Percentiles rank a stretch among this genome's conserved stretches.
phyloP scores from a whole-genome alignment of 2,888 invertebrate genomes.

The Cremastinae sp. region DNA sequence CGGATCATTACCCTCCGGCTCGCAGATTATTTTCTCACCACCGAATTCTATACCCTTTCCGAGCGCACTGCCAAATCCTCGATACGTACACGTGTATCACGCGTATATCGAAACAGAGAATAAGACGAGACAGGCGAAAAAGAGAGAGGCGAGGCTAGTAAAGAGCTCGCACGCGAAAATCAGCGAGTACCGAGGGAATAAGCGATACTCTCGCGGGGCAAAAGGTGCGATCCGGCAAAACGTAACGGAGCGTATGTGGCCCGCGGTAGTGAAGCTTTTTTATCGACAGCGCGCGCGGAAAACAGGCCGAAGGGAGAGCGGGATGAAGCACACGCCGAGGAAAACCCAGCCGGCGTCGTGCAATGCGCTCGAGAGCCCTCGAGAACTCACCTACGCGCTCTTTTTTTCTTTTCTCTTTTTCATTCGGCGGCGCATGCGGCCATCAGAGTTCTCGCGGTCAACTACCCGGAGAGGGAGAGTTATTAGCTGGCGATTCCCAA shows the following conservation, averaged over 20 bases:
- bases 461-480: conserved; percentile 53
- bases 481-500: conserved; percentile 36
- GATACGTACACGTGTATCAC: no score
- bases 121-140: conserved; percentile 12
- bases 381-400: conserved; percentile 28
- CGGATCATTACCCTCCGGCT: conserved; percentile 4
- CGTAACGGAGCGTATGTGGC: conserved; percentile 34
- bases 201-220: conserved; percentile 47
- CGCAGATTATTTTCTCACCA: conserved; percentile 32
- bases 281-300: conserved; percentile 69
- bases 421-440: conserved; percentile 77
- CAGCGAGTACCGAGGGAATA: conserved; percentile 38
- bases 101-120: no score
- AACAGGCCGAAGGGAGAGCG: conserved; percentile 59
- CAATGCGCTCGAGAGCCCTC: conserved; percentile 62
- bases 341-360: conserved; percentile 41
- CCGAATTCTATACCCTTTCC: conserved; percentile 51
- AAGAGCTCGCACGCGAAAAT: background rate
- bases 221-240: conserved; percentile 46
- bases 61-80: no score
- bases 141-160: conserved; percentile 19
- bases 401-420: conserved; percentile 24
- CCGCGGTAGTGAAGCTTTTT: conserved; percentile 73
- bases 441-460: conserved; percentile 41
- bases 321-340: conserved; percentile 69